Conservation (phyloP, 2,888 invertebrate genomes). For the Drosophila histrio region DNA sequence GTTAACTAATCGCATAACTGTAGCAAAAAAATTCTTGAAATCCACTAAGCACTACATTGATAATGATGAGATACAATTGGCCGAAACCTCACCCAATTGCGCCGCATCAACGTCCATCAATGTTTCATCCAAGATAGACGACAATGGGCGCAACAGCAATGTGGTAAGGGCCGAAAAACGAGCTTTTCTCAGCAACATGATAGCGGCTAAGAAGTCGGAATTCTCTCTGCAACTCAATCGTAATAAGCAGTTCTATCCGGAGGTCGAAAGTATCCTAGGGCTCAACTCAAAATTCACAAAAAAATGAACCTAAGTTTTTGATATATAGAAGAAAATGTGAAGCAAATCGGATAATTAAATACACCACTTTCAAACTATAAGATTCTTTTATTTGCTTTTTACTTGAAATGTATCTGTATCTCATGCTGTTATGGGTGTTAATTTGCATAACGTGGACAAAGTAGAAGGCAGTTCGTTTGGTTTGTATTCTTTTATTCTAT, state of each 20-base stretch:
- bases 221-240: slow-evolving; percentile 47
- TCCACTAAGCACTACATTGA: slow-evolving; percentile 35
- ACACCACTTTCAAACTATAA: slow-evolving; percentile 33
- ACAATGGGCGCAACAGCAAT: neutral
- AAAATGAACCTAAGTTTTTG: neutral
- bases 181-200: slow-evolving; percentile 41
- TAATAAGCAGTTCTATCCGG: slow-evolving; percentile 16
- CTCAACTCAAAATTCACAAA: neutral
- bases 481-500: slow-evolving; percentile 53
- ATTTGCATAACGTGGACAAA: slow-evolving; percentile 60
- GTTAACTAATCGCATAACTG: neutral
- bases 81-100: neutral
- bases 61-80: slow-evolving; percentile 5
- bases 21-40: slow-evolving; percentile 20
- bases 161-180: neutral
- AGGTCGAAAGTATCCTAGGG: slow-evolving; percentile 15
- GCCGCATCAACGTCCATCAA: neutral
- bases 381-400: slow-evolving; percentile 59
- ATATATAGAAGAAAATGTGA: neutral
- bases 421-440: slow-evolving; percentile 38
- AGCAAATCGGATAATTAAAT: neutral
- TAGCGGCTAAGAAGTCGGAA: slow-evolving; percentile 47
- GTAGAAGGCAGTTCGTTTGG: slow-evolving; percentile 55
- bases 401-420: slow-evolving; percentile 51
- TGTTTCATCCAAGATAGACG: neutral